These are phyloP conservation scores for Callyntrura sp. DNA, from an alignment of 2,888 invertebrate species.

Conservation along the genomic window DNA sequence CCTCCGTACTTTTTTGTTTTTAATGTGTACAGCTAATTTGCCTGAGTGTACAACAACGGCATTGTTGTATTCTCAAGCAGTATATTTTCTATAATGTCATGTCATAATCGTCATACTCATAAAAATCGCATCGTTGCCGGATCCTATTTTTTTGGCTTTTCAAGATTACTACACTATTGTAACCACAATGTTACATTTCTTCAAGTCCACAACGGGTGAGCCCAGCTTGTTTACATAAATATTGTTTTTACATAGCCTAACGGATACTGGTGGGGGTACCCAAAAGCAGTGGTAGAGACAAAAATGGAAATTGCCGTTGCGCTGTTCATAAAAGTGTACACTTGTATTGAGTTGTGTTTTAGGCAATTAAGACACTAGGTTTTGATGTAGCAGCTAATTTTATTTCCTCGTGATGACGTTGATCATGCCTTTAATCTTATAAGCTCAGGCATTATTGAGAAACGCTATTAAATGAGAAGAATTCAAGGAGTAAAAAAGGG, in stretches of 20 bases:
- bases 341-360: background rate
- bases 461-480: background rate
- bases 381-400: constrained; percentile 1
- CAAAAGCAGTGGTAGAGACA: background rate
- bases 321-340: background rate
- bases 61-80: too few species aligned
- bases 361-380: background rate
- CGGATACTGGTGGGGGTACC: background rate
- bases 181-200: background rate
- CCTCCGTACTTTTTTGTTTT: background rate
- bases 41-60: background rate
- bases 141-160: background rate
- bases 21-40: background rate
- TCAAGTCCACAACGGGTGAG: background rate
- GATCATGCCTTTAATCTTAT: too few species aligned
- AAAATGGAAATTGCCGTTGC: background rate
- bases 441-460: background rate
- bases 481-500: constrained; percentile 38
- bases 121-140: constrained; percentile 3
- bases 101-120: constrained; percentile 11
- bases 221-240: background rate
- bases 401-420: constrained; percentile 30
- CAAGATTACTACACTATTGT: constrained; percentile 13
- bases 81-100: constrained; percentile 30
- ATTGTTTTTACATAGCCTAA: background rate